Evolutionary conservation across 2,888 invertebrate species (phyloP), one percentile per base, ranked within the genome.

Genomic region (Vesta saturnalis): DNA sequence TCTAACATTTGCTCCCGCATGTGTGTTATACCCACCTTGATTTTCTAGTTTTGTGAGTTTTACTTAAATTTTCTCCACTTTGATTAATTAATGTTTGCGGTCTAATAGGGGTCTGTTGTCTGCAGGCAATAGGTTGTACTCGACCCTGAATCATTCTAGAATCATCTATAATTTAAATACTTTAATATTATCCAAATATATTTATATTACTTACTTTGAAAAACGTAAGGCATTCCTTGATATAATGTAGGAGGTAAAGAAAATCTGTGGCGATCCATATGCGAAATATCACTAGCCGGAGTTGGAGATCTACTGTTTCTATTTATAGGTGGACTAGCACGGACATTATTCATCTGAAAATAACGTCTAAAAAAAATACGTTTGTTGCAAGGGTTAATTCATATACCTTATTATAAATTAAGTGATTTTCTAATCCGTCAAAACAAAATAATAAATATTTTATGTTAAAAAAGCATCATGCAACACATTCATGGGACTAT

Each of bases 231-330:
- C 79, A 83, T 80, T 62, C 82, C 81, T 70, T 81, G 83, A 74
- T 82, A 83, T 30, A 83, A 70, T 71, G 79, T 74, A 15, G 82
- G 79, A 5, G 82, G 80, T 64, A 82, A 60, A 1, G 79, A 61
- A 72, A 80, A 80, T 67, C 83, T 75, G 67, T 80, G 81, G 56
- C 79, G 78, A 57, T 82, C 81, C 54, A 78, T 79, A 74, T 77
- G 78, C 8, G 78, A 68, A 56, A 78, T 75, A 60, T 83, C 83
- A 69, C 78, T 77, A 23, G 80, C 83, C 16, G 85, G 85, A 23
- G 85, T 85, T 5, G 84, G 84, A 35, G 85, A 85, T 70, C 83
- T 77, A 74, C 84, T 85, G 63, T 78, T 82, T 73, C 82, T 78
- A 23, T 78, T 75, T 5, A 65, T 65, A 35, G 67, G 68, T 54